Evolutionary conservation across 2,797 vertebrate genomes (phyloP).

Genomic region (Tolypeutes matacus): DNA sequence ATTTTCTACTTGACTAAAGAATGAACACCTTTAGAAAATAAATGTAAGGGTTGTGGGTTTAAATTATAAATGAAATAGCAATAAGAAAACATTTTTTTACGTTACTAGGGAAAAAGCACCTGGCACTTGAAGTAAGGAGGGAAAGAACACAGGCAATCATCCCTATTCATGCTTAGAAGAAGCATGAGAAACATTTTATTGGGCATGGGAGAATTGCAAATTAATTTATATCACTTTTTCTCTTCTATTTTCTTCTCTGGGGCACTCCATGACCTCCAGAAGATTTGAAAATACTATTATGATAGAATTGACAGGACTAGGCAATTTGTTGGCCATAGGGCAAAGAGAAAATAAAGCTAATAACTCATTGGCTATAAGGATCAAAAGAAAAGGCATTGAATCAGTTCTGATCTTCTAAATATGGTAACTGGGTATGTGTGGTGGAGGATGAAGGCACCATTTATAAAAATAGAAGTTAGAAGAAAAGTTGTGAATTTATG

Average conservation of each 20-base stretch:
- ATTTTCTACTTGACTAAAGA: conserved; percentile 1
- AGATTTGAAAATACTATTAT: not conserved
- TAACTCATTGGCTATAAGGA: not conserved
- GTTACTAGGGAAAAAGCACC: not conserved
- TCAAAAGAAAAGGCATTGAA: not conserved
- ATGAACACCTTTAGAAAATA: conserved; percentile 61
- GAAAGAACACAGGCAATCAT: not conserved
- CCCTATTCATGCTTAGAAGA: not conserved
- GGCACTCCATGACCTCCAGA: not conserved
- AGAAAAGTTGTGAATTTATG: not conserved
- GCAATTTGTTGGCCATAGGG: not conserved
- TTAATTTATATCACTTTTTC: not conserved
- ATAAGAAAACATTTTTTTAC: not conserved
- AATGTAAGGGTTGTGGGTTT: conserved; percentile 29
- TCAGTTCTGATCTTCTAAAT: not conserved
- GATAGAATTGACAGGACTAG: not conserved
- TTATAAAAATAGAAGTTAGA: not conserved
- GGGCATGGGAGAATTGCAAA: not conserved
- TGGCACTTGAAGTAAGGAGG: not conserved
- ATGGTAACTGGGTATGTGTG: not conserved
- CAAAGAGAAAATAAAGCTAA: not conserved
- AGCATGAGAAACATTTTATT: not conserved
- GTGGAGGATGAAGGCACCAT: not conserved
- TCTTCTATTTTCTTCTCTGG: not conserved
- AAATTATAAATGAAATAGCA: conserved; percentile 54